Percentiles rank a stretch among this genome's conserved stretches.
Conservation (phyloP, 1,140 invertebrate genomes). For the Drosophila nannoptera region DNA sequence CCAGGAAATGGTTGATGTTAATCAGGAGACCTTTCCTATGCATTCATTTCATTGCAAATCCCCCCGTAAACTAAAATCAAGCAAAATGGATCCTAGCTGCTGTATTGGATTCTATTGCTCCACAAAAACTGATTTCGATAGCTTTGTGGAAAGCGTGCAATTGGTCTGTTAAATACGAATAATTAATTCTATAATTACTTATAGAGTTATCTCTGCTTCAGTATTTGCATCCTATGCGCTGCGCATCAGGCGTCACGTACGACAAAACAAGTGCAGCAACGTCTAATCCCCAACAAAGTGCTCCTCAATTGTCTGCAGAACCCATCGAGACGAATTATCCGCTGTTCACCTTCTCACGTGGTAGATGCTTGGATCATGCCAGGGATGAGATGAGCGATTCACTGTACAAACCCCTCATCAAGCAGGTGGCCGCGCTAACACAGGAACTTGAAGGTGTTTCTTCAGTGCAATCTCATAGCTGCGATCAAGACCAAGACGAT, state of each 20-base stretch:
- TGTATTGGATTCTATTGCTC: slow-evolving; percentile 94
- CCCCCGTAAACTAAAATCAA: slow-evolving; percentile 91
- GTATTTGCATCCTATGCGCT: slow-evolving; percentile 83
- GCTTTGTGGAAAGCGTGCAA: slow-evolving; percentile 85
- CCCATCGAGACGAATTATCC: slow-evolving; percentile 85
- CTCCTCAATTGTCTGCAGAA: slow-evolving; percentile 26
- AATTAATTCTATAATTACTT: neutral
- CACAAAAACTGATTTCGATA: slow-evolving; percentile 87
- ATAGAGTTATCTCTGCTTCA: slow-evolving; percentile 66
- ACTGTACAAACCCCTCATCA: slow-evolving; percentile 80
- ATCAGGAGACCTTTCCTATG: slow-evolving; percentile 85
- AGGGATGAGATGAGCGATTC: slow-evolving; percentile 76
- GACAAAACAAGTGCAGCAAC: slow-evolving; percentile 41
- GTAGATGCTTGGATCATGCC: slow-evolving; percentile 82
- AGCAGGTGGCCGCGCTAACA: slow-evolving; percentile 81
- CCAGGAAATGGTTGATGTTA: slow-evolving; percentile 92
- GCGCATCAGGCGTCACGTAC: slow-evolving; percentile 61
- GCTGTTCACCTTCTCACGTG: slow-evolving; percentile 88
- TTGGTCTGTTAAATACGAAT: slow-evolving; percentile 79
- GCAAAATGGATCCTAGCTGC: slow-evolving; percentile 95
- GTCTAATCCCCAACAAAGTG: slow-evolving; percentile 12
- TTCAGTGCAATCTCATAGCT: slow-evolving; percentile 70
- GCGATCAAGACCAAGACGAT: slow-evolving; percentile 83
- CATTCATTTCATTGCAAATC: slow-evolving; percentile 91
- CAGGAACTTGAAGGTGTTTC: slow-evolving; percentile 68